Evolutionary conservation across 1,140 invertebrate genomes (phyloP), one percentile per base, ranked within the genome.

Genomic region (Oncopeltus fasciatus): DNA sequence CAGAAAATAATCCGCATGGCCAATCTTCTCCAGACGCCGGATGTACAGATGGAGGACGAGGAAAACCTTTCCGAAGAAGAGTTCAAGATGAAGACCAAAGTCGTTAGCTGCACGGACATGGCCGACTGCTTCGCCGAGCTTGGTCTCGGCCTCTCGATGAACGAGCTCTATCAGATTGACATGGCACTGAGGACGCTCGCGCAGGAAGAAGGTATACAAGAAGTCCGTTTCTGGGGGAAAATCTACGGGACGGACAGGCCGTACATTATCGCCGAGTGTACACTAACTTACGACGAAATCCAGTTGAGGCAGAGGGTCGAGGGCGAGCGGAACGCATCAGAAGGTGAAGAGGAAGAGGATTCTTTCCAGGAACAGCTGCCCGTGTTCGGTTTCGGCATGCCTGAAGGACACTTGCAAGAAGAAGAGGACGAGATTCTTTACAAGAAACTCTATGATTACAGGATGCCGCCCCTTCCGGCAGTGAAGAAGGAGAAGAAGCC

Each of bases 181-280:
- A 66, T 85, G 2, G 82, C 80, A 68, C 72, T 84, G 16, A 75
- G 78, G 2, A 77, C 29, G 21, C 44, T 62, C 14, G 27, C 24
- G 4, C 59, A 61, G 47, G 21, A 21, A 14, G 18, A 44, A 46
- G 27, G 49, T 14, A 20, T 59, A 16, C 20, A n/a, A 24, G 44
- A 59, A 49, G 28, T 59, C 11, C 71, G 75, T 62, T 78, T 78
- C 72, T 92, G 90, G 82, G 89, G 89, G 0, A 90, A 90, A 74
- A 85, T 92, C 60, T 84, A 84, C 69, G 89, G 89, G 0, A 78
- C 79, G 1, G 79, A 83, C 44, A 81, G 80, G 62, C 88, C 89
- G 71, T 92, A 92, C 70, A 86, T 86, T 60, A 74, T 92, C 0
- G 77, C 87, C 0, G 90, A 93, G 71, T 84, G 81, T 1, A 80